Base-by-base conservation (phyloP, 1,140 invertebrate species). In the Drosophila paulistorum region DNA sequence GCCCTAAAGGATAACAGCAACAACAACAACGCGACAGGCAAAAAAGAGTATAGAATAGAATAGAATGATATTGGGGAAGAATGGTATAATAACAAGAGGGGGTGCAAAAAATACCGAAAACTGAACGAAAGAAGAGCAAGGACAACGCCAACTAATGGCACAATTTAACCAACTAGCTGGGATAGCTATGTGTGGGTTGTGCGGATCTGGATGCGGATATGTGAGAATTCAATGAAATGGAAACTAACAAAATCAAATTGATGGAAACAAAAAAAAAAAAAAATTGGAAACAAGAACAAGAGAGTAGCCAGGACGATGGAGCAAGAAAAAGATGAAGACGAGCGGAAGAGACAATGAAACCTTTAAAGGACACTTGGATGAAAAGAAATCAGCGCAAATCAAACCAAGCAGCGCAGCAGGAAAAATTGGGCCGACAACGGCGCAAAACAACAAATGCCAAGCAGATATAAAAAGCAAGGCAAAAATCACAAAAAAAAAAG, bases 221-320 rank as follows among this genome's bases (percentile, higher is more conserved):
- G 84, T 89, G 84, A 89, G 84, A 81, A 89, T 89, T 89, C 84
- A 89, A 89, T 89, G 84, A 89, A 89, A 89, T 89, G 84, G 84
- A 89, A 89, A 89, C 84, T 89, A 89, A 89, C 85, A 89, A 89
- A 87, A 89, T 89, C 76, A 83, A 89, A 89, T 89, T 89, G 84
- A 84, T 78, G 70, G 69, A 68, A 70, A 66, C 64, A 74, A 70
- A 45, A 23, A 30, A 30, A 30, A 30, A 6, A 30, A 30, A 30
- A 30, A 30, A 30, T 30, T 30, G 30, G 30, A 5, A 30, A 51
- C 60, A 17, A 63, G 65, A 57, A 30, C 41, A 57, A 30, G 54
- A 54, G 48, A 60, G n/a, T 68, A 37, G 35, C 35, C 35, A 10
- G 2, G 7, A 11, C 7, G 35, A 37, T 37, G 35, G 9, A 37